Evolutionary conservation across 2,888 invertebrate species (phyloP).

Genomic region (Eupithecia centaureata): DNA sequence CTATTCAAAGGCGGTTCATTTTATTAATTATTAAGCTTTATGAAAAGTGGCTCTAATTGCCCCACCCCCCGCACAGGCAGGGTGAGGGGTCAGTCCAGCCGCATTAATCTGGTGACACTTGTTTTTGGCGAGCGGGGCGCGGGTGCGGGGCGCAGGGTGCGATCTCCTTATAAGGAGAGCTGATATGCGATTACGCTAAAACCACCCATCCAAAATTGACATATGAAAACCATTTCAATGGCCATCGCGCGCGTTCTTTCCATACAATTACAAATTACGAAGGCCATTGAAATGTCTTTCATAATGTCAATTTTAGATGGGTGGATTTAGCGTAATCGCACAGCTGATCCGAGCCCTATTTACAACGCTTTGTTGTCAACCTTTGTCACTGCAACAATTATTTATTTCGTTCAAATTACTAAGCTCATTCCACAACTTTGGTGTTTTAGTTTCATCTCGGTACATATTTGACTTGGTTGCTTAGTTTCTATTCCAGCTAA

Average conservation of each 20-base stretch:
- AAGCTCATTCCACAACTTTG: neutral
- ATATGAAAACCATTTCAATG: too few relatives aligned
- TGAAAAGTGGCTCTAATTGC: conserved; percentile 35
- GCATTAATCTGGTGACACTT: conserved; percentile 21
- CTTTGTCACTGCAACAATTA: neutral
- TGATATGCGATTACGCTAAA: too few relatives aligned
- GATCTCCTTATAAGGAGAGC: neutral
- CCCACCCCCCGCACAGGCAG: neutral
- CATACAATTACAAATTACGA: too few relatives aligned
- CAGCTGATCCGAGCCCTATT: too few relatives aligned
- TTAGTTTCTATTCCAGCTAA: neutral
- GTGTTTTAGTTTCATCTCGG: neutral
- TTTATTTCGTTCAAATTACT: neutral
- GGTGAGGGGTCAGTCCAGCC: neutral
- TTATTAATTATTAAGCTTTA: conserved; percentile 29
- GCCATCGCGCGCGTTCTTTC: too few relatives aligned
- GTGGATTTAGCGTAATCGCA: too few relatives aligned
- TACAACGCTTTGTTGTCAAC: neutral
- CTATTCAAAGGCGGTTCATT: conserved; percentile 16
- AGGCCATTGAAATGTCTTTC: too few relatives aligned
- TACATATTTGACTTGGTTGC: neutral
- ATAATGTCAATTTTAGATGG: too few relatives aligned
- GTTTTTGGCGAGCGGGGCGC: conserved; percentile 7
- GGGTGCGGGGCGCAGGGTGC: neutral
- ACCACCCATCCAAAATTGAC: too few relatives aligned